Percentiles rank a stretch among this genome's conserved stretches.
phyloP scores from a whole-genome alignment of 1,140 invertebrate species.

The Drosophila lacteicornis region DNA sequence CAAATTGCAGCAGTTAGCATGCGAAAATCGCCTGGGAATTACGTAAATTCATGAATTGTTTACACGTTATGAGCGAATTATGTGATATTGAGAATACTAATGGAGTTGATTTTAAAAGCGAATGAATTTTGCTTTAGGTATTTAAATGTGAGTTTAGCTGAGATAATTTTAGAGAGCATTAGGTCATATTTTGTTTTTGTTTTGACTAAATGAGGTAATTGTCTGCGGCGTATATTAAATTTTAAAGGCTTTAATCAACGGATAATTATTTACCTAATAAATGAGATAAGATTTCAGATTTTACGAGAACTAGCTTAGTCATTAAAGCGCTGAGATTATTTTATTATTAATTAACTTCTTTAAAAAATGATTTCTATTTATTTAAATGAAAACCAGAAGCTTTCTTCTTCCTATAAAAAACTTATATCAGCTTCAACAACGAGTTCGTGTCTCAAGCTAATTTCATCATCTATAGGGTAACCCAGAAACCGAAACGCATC shows the following conservation, averaged over 20 bases:
- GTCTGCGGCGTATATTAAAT: not conserved
- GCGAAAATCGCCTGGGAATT: constrained; percentile 21
- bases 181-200: not conserved
- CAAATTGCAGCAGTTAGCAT: constrained; percentile 23
- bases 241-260: not conserved
- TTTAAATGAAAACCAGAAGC: not conserved
- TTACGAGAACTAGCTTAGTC: not conserved
- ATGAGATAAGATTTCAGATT: not conserved
- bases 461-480: constrained; percentile 2
- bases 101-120: constrained; percentile 7
- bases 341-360: too few species aligned
- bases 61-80: constrained; percentile 18
- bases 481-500: not conserved
- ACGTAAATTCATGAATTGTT: constrained; percentile 40
- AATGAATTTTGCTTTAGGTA: constrained; percentile 10
- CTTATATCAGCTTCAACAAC: not conserved
- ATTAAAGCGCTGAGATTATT: too few species aligned
- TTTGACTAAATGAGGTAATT: constrained; percentile 1
- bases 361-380: not conserved
- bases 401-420: not conserved
- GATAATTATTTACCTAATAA: not conserved
- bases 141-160: not conserved
- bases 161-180: not conserved
- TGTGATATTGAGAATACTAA: constrained; percentile 25
- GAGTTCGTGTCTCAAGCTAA: constrained; percentile 7